These are phyloP conservation scores for Chionodraco myersi DNA, from an alignment of 2,113 vertebrate species.

Conservation along the genomic window DNA sequence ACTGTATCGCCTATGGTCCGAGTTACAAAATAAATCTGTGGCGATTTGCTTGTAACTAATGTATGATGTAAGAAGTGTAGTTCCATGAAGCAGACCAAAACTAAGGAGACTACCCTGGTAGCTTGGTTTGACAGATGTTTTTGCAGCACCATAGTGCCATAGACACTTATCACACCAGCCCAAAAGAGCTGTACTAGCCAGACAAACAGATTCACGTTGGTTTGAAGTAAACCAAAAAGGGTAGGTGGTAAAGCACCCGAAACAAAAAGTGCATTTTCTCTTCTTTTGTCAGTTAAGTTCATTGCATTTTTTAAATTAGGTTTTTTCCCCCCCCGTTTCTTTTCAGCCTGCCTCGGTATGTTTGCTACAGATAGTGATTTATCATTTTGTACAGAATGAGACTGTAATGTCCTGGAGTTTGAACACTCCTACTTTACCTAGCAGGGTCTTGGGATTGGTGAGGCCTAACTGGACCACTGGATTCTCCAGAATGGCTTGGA, in stretches of 20 bases:
- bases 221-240: background rate
- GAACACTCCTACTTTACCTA: slow-evolving; percentile 82
- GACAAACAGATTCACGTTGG: background rate
- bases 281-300: background rate
- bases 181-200: background rate
- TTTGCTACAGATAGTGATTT: background rate
- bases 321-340: background rate
- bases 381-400: background rate
- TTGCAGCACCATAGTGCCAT: background rate
- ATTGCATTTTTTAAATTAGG: background rate
- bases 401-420: too few species aligned
- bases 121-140: too few species aligned
- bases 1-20: background rate
- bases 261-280: background rate
- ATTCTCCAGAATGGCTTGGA: slow-evolving; percentile 98
- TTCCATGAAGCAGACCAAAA: too few species aligned
- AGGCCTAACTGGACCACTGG: slow-evolving; percentile 96
- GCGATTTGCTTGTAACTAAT: background rate
- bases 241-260: background rate
- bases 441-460: slow-evolving; percentile 95
- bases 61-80: background rate
- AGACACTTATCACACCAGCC: background rate
- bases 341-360: background rate
- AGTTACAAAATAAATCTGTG: background rate
- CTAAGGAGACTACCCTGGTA: too few species aligned